Conservation (phyloP, 2,888 invertebrate genomes). For the Ophion costatus region DNA sequence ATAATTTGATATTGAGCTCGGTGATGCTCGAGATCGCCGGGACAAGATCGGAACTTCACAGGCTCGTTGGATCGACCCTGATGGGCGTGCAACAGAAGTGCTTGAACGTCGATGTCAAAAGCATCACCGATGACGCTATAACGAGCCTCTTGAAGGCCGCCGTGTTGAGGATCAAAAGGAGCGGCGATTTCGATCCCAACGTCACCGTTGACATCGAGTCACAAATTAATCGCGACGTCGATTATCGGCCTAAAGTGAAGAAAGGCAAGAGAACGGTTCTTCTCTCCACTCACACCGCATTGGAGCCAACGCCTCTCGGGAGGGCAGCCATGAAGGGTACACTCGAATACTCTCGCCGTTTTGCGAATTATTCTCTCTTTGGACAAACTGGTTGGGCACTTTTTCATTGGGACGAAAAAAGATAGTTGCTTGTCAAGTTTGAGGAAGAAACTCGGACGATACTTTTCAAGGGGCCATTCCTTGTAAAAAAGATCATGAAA, state of each 20-base stretch:
- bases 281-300: conserved; percentile 83
- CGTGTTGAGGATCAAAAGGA: conserved; percentile 78
- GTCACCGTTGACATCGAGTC: conserved; percentile 78
- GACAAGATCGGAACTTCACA: conserved; percentile 84
- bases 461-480: too few species aligned
- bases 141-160: conserved; percentile 83
- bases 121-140: conserved; percentile 83
- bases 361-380: too few species aligned
- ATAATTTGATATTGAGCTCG: conserved; percentile 88
- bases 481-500: too few species aligned
- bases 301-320: conserved; percentile 89
- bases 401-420: background rate
- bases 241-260: conserved; percentile 34
- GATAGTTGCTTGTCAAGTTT: too few species aligned
- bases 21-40: conserved; percentile 88
- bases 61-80: conserved; percentile 87
- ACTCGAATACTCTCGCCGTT: conserved; percentile 12
- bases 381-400: too few species aligned
- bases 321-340: conserved; percentile 92
- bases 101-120: conserved; percentile 82
- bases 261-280: conserved; percentile 70
- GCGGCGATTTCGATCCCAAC: conserved; percentile 70
- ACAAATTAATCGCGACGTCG: conserved; percentile 64
- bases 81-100: conserved; percentile 87
- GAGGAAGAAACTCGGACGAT: too few species aligned